These are phyloP conservation scores for Micromys minutus DNA, from an alignment of 2,113 vertebrate genomes.

Conservation along the genomic window DNA sequence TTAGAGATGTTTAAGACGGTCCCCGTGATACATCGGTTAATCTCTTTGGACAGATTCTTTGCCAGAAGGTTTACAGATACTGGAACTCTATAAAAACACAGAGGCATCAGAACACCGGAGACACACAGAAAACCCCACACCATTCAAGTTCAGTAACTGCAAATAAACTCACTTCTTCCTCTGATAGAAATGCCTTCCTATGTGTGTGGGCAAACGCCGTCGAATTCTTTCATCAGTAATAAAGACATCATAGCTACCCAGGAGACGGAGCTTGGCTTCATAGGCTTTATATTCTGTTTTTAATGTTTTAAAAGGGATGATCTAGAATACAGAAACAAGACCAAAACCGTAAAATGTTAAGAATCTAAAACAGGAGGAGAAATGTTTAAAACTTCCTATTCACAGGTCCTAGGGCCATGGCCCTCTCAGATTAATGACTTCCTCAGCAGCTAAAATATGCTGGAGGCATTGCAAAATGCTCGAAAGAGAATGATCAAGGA, in stretches of 20 bases:
- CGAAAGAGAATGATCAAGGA: background rate
- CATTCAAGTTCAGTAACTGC: background rate
- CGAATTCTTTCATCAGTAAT: slow-evolving; percentile 88
- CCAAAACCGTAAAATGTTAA: background rate
- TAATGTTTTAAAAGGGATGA: slow-evolving; percentile 87
- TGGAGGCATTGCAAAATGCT: background rate
- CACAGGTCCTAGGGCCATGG: background rate
- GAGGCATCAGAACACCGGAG: background rate
- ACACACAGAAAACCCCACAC: fast-evolving
- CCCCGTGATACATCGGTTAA: slow-evolving; percentile 86
- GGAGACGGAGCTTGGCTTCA: slow-evolving; percentile 89
- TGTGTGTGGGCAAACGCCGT: slow-evolving; percentile 87
- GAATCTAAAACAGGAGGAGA: background rate
- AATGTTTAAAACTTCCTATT: background rate
- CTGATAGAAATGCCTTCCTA: slow-evolving; percentile 91
- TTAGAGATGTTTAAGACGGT: slow-evolving; percentile 86
- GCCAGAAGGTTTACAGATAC: slow-evolving; percentile 86
- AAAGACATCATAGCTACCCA: slow-evolving; percentile 90
- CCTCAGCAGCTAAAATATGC: fast-evolving
- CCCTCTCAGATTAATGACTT: background rate
- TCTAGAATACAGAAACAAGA: slow-evolving; percentile 76
- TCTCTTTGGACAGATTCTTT: slow-evolving; percentile 85
- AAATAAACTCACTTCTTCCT: slow-evolving; percentile 86
- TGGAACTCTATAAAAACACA: slow-evolving; percentile 81
- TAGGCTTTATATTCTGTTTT: slow-evolving; percentile 91